Evolutionary conservation across 2,888 invertebrate species (phyloP).

Genomic region (Agapostemon virescens): DNA sequence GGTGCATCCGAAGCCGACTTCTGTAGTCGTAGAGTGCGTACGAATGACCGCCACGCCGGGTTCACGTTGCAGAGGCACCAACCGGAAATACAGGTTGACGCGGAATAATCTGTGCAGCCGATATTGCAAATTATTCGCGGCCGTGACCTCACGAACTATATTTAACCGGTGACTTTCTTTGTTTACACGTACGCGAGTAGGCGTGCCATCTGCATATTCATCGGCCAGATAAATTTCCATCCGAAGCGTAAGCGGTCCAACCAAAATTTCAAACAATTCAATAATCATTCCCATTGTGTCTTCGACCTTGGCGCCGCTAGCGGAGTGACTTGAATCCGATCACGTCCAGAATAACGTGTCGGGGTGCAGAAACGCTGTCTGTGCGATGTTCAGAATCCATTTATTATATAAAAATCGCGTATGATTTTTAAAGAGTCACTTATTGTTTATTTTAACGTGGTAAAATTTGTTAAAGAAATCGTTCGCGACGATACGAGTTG

Average conservation of each 20-base stretch:
- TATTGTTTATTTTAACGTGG: no score
- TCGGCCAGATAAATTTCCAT: background rate
- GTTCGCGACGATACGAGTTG: no score
- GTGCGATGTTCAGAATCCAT: no score
- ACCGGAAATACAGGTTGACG: constrained; percentile 50
- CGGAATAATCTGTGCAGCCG: constrained; percentile 35
- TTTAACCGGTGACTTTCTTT: constrained; percentile 4
- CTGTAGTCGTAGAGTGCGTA: constrained; percentile 46
- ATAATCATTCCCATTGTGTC: background rate
- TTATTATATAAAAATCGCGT: no score
- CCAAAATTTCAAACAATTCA: background rate
- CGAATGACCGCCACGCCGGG: constrained; percentile 60
- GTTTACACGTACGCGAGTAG: background rate
- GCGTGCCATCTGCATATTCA: background rate
- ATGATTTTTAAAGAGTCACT: no score
- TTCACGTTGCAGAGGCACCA: constrained; percentile 52
- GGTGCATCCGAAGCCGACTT: constrained; percentile 54
- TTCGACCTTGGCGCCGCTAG: background rate
- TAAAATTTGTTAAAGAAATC: no score
- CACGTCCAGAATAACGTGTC: no score
- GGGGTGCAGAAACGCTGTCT: no score
- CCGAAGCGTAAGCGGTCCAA: background rate
- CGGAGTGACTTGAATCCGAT: background rate
- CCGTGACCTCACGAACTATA: constrained; percentile 51
- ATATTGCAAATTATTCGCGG: constrained; percentile 51